Evolutionary conservation across 2,797 vertebrate genomes (phyloP).

Genomic region (Pipistrellus pipistrellus): DNA sequence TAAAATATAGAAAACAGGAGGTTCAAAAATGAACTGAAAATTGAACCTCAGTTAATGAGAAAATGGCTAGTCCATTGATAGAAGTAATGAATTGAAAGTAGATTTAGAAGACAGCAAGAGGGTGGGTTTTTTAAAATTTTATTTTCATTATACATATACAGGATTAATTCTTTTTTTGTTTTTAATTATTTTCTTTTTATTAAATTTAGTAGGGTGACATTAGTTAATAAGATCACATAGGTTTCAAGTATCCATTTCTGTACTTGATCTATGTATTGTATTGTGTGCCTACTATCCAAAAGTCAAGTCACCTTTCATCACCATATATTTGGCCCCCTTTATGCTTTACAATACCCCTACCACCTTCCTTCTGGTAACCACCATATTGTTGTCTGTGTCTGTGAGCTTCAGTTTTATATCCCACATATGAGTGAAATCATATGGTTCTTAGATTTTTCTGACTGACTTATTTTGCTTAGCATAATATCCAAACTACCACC

Average conservation of each 20-base stretch:
- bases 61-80: not conserved
- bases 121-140: not conserved
- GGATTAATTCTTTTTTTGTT: not conserved
- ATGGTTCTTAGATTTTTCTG: not conserved
- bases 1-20: conserved; percentile 17
- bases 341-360: not conserved
- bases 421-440: not conserved
- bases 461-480: not conserved
- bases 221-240: not conserved
- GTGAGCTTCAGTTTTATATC: not conserved
- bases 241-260: not conserved
- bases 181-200: not conserved
- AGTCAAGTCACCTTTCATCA: not conserved
- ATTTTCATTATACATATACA: not conserved
- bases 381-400: too few relatives aligned
- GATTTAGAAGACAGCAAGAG: not conserved
- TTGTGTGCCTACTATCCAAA: not conserved
- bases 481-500: not conserved
- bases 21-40: conserved; percentile 40
- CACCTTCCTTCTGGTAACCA: not conserved
- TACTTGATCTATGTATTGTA: not conserved
- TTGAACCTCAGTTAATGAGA: not conserved
- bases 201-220: not conserved
- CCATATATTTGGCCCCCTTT: not conserved
- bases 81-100: not conserved